Evolutionary conservation across 1,140 invertebrate species (phyloP).

Genomic region (Zaprionus nigranus): DNA sequence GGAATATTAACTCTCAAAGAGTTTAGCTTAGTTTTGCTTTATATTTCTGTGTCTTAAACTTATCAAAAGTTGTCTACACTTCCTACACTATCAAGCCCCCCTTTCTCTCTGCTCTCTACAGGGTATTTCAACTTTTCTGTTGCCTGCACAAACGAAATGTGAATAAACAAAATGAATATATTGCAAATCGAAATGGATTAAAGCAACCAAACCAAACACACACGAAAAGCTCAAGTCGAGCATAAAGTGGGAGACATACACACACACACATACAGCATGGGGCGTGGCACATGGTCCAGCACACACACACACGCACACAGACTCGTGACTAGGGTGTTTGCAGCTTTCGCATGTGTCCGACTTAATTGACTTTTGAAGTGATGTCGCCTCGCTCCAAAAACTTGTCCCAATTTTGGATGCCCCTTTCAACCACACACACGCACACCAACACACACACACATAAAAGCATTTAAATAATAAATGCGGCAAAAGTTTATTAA

Average conservation of each 20-base stretch:
- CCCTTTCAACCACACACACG: neutral
- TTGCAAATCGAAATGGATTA: slow-evolving; percentile 80
- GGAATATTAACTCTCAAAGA: neutral
- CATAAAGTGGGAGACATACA: neutral
- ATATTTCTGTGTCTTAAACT: neutral
- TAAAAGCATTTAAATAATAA: slow-evolving; percentile 80
- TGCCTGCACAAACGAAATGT: slow-evolving; percentile 54
- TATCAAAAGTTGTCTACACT: neutral
- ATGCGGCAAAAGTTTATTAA: slow-evolving; percentile 70
- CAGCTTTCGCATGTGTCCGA: slow-evolving; percentile 40
- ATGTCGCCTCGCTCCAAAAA: slow-evolving; percentile 41
- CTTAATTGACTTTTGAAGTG: slow-evolving; percentile 82
- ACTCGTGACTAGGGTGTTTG: slow-evolving; percentile 2
- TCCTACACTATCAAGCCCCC: neutral
- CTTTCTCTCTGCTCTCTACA: neutral
- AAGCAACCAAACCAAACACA: slow-evolving; percentile 36
- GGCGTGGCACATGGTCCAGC: slow-evolving; percentile 12
- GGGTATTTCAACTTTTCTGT: slow-evolving; percentile 15
- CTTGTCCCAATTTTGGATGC: slow-evolving; percentile 26
- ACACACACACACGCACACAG: neutral
- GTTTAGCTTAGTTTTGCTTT: neutral
- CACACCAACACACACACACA: slow-evolving; percentile 28
- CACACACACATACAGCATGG: neutral
- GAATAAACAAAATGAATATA: slow-evolving; percentile 70
- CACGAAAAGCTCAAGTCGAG: slow-evolving; percentile 7